A percentile compares a stretch with the other conserved stretches of the same genome.
Conservation (phyloP, 2,888 invertebrate genomes). For the Drosophila hamatofila region DNA sequence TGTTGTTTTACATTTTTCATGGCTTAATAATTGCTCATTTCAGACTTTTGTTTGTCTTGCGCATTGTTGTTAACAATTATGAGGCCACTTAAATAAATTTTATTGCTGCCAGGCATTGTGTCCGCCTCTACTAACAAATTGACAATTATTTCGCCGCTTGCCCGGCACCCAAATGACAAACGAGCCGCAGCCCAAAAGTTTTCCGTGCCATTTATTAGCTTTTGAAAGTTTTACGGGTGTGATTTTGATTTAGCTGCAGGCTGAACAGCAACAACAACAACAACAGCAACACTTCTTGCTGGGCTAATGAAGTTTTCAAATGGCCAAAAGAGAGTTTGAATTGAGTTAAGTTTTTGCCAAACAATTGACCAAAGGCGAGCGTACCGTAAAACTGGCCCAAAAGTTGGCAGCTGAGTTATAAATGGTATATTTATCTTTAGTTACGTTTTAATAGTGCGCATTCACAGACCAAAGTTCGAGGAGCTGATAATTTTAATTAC, state of each 20-base stretch:
- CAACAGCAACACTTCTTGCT: slow-evolving; percentile 5
- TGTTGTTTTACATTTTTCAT: slow-evolving; percentile 67
- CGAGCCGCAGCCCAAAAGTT: slow-evolving; percentile 64
- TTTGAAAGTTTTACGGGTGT: slow-evolving; percentile 69
- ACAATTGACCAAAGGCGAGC: slow-evolving; percentile 40
- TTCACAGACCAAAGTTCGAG: slow-evolving; percentile 17
- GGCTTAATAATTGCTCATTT: slow-evolving; percentile 79
- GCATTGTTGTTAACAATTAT: slow-evolving; percentile 68
- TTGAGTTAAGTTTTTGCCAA: slow-evolving; percentile 37
- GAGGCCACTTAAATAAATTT: slow-evolving; percentile 78
- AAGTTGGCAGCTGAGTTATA: slow-evolving; percentile 56
- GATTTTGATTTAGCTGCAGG: slow-evolving; percentile 70
- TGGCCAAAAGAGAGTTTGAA: slow-evolving; percentile 40
- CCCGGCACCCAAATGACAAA: slow-evolving; percentile 64
- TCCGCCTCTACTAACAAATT: slow-evolving; percentile 67
- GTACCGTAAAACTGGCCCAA: slow-evolving; percentile 19
- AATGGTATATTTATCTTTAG: slow-evolving; percentile 50
- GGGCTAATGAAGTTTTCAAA: slow-evolving; percentile 54
- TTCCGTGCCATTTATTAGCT: slow-evolving; percentile 73
- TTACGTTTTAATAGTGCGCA: slow-evolving; percentile 43
- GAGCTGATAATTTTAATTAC: slow-evolving; percentile 53
- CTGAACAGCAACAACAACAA: slow-evolving; percentile 20
- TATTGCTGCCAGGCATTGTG: slow-evolving; percentile 66
- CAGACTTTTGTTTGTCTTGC: slow-evolving; percentile 65
- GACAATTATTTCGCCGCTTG: slow-evolving; percentile 69